Evolutionary conservation across 30 jellyfish, hydroid and myxozoan genomes (phyloP), one percentile per base, ranked within the genome.

Genomic region (Cassiopea xamachana): DNA sequence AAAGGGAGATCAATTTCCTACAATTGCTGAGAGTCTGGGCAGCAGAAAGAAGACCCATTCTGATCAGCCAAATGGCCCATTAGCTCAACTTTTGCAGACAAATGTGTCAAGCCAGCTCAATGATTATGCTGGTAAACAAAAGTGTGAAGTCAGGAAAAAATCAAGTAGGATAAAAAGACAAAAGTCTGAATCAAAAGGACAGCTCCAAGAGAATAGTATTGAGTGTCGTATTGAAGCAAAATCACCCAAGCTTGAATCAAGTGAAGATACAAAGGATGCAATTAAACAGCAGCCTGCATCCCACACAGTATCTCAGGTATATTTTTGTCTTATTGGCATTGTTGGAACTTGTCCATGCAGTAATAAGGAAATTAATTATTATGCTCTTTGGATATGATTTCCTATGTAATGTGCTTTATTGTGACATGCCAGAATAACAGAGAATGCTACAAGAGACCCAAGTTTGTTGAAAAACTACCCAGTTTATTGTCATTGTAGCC

Each of bases 231-330:
- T 1, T 78, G 87, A 13, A 19, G 75, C 60, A 43, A 59, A 69
- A n/a, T 84, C 67, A 46, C 75, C 49, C 1, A 46, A 78, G 17
- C 12, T 43, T 48, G 87, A 48, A 48, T 78, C 75, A 55, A 49
- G 27, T 1, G 51, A 12, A 16, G 55, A 7, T 1, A 44, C n/a
- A 15, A 78, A 78, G 51, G 16, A 15, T 48, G 87, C 49, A 78
- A 17, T 14, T 13, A 1, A n/a, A 19, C 80, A 27, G 39, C 39
- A n/a, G 27, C 16, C 80, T 14, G 17, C 87, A 19, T 9, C 48
- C 12, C 87, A 49, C 7, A 19, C 87, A 7, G 87, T 78, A 12
- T 78, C 87, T 49, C 87, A 78, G 87, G 87, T 78, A 48, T 7
- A 43, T 27, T 43, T 48, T 48, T n/a, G 18, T 75, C 62, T 47